Evolutionary conservation across 2,888 invertebrate genomes (phyloP).

Genomic region (Hyposoter dolosus): DNA sequence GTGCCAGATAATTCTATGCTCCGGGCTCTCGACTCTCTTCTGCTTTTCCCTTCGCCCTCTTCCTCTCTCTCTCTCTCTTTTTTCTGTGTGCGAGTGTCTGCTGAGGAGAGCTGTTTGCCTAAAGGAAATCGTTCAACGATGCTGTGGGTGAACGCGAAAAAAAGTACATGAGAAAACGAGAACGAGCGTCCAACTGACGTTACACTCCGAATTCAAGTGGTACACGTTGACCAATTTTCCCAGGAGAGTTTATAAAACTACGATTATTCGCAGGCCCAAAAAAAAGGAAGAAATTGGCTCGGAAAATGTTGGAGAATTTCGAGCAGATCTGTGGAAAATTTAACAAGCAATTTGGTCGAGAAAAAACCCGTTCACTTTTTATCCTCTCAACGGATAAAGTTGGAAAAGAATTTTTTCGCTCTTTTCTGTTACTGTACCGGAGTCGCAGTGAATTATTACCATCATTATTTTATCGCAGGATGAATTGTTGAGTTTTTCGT

Average conservation of each 20-base stretch:
- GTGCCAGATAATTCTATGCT: slow-evolving; percentile 54
- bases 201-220: slow-evolving; percentile 35
- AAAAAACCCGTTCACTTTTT: neutral
- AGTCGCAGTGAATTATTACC: neutral
- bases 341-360: slow-evolving; percentile 27
- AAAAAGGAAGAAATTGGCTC: slow-evolving; percentile 29
- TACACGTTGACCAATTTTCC: slow-evolving; percentile 57
- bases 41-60: slow-evolving; percentile 40
- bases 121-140: slow-evolving; percentile 53
- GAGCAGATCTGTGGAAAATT: neutral
- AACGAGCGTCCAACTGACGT: slow-evolving; percentile 47
- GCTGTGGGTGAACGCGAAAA: slow-evolving; percentile 21
- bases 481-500: neutral
- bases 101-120: slow-evolving; percentile 12
- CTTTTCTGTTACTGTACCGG: neutral
- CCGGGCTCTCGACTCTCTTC: slow-evolving; percentile 27
- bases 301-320: slow-evolving; percentile 10
- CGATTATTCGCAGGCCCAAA: slow-evolving; percentile 40
- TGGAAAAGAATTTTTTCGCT: neutral
- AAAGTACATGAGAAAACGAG: slow-evolving; percentile 41
- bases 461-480: neutral
- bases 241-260: slow-evolving; percentile 52
- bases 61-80: slow-evolving; percentile 28
- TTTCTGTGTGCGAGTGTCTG: neutral
- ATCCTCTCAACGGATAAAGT: neutral